A percentile compares a stretch with the other conserved stretches of the same genome.
These are phyloP conservation scores for Apodemus sylvaticus DNA, from an alignment of 2,113 vertebrate species.

Conservation along the genomic window DNA sequence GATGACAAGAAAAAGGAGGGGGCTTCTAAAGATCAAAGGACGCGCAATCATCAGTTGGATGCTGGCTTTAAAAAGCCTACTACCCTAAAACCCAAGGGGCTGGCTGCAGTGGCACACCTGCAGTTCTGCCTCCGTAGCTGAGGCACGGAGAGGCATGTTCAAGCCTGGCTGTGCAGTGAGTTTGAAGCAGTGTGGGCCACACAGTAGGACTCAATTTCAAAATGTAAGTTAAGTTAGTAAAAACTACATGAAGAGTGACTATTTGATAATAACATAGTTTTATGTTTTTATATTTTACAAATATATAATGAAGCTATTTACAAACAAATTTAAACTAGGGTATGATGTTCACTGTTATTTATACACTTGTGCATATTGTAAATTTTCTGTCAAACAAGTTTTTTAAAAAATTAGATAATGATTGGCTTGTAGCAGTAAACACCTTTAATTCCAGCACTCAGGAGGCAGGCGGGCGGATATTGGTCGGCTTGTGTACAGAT, in stretches of 20 bases:
- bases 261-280: constrained; percentile 10
- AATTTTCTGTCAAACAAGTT: background rate
- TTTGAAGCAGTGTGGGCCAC: background rate
- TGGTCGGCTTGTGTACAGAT: background rate
- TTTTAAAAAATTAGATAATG: background rate
- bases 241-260: background rate
- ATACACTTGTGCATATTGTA: background rate
- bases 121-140: background rate
- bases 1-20: background rate
- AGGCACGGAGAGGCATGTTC: background rate
- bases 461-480: background rate
- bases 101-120: background rate
- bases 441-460: background rate
- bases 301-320: constrained; percentile 8
- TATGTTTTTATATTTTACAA: constrained; percentile 28
- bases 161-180: background rate
- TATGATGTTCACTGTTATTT: background rate
- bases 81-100: background rate
- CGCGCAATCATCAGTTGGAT: background rate
- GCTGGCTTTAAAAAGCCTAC: background rate
- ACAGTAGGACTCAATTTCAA: background rate
- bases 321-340: background rate
- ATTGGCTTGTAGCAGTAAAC: fast-evolving
- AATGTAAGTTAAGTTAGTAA: background rate
- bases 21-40: background rate